Evolutionary conservation across 2,113 vertebrate species (phyloP), one percentile per base, ranked within the genome.

Genomic region (Centropus bengalensis): DNA sequence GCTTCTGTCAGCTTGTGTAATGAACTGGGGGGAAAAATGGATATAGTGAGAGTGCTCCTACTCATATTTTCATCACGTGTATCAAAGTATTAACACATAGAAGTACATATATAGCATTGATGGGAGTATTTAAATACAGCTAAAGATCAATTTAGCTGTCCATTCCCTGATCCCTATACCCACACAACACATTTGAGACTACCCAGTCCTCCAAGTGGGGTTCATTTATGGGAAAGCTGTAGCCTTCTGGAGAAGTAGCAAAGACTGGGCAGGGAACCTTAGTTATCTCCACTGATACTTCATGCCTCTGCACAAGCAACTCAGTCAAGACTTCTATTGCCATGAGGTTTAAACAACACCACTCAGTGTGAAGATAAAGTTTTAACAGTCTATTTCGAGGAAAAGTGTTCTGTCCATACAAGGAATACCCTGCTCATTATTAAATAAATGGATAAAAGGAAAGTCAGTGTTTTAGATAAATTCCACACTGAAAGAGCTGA

Each of bases 1-100:
- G 82, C 15, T 77, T 42, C 47, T 94, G 62, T 49, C 87, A 62
- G 33, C 24, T 69, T 77, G 86, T 38, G 26, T 59, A 91, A 79
- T 20, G 23, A 64, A 76, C 27, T 54, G 54, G 36, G n/a, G 30
- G 71, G 88, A 86, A 75, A 78, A 88, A 42, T 2, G 0, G 52
- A n/a, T 64, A n/a, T 2, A 66, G 6, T 42, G 7, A 20, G 58
- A 81, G 5, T 30, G 30, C 19, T 89, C 47, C 56, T 63, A 66
- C 26, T 64, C 22, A 14, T 38, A 17, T 67, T 28, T 69, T 28
- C 38, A 76, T 27, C n/a, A 51, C 13, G 7, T 2, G 0, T 62
- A 49, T 60, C 17, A 3, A 70, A 64, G 21, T 26, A 74, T 30
- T 56, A 49, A 49, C 14, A 55, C 3, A 3, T 6, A 27, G 52